Evolutionary conservation across 2,113 vertebrate species (phyloP), one percentile per base, ranked within the genome.

Genomic region (Microcebus ravelobensis): DNA sequence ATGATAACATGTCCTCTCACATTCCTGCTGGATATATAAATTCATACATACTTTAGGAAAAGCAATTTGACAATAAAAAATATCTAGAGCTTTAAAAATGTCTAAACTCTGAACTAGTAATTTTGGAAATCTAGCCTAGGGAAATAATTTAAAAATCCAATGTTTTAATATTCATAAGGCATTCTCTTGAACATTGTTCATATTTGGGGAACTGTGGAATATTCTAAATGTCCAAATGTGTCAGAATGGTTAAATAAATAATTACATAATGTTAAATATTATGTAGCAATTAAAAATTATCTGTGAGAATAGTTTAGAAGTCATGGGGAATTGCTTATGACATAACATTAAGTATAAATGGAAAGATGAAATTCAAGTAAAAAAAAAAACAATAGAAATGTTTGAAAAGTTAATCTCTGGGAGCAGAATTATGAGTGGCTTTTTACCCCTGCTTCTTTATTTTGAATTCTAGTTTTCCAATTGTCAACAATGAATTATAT

Each of bases 111-210:
- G 79, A 94, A 17, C 68, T 61, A 48, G 20, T 65, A 90, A 76
- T 92, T 92, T 34, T 85, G 25, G n/a, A 80, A 92, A 77, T 77
- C 83, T 87, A 79, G 7, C 13, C 29, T 86, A 89, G 79, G 12
- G 55, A 13, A 94, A 96, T 63, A 93, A 74, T 52, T 96, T 31
- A 61, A 96, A 97, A 96, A 87, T 21, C 18, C 88, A 68, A 63
- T 70, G 39, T 87, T 74, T 89, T 70, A 91, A 83, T 74, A 85
- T 1, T 83, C 74, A 68, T 70, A 84, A 80, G 39, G 15, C 71
- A 67, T 36, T 88, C 42, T 85, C 48, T 31, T 77, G 21, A 95
- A 29, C 10, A 90, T 0, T 87, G 8, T 57, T 91, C 57, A 15
- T 63, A 85, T 34, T 36, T 93, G 52, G 63, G 48, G n/a, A 92